Evolutionary conservation across 92 coral and sea anemone genomes (phyloP), one percentile per base, ranked within the genome.

Genomic region (Meandrina meandrites): DNA sequence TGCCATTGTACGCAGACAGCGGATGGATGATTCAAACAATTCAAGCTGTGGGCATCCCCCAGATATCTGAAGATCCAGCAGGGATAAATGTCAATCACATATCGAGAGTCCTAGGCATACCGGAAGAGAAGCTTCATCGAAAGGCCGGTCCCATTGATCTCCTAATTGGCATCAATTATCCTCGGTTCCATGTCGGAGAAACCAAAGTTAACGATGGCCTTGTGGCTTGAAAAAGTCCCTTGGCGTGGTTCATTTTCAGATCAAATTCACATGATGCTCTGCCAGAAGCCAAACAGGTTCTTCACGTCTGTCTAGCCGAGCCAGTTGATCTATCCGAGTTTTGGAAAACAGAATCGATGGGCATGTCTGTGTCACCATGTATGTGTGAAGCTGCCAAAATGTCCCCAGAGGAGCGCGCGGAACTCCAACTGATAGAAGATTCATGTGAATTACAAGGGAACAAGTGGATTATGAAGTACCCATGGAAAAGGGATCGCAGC

Each of bases 191-290:
- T 48, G 89, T 57, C 2, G 94, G 96, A 12, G 88, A 93, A 89
- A 91, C 91, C 30, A 91, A 83, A 76, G 83, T 83, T 31, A 93
- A 91, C 51, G 80, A 84, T 66, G 78, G 79, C 67, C 83, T 88
- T 8, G 92, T 87, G 28, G 86, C 74, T 50, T 80, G 94, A 86
- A 86, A 74, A 79, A 83, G 94, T 53, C 94, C 92, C 51, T 85
- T 93, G 17, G 96, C 93, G 21, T 93, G 91, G 92, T 91, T 93
- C 48, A 68, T 87, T 70, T 93, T 90, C 54, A 89, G 90, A 54
- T 58, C 78, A 62, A 73, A 81, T 53, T 36, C 60, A 47, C 74
- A 80, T 17, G 64, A 81, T 13, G 71, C 64, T 5, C 31, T 40
- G 57, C 81, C 58, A 15, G 66, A 90, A 87, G 34, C 53, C 58